phyloP scores from a whole-genome alignment of 2,888 invertebrate genomes.

The Tipula lateralis region DNA sequence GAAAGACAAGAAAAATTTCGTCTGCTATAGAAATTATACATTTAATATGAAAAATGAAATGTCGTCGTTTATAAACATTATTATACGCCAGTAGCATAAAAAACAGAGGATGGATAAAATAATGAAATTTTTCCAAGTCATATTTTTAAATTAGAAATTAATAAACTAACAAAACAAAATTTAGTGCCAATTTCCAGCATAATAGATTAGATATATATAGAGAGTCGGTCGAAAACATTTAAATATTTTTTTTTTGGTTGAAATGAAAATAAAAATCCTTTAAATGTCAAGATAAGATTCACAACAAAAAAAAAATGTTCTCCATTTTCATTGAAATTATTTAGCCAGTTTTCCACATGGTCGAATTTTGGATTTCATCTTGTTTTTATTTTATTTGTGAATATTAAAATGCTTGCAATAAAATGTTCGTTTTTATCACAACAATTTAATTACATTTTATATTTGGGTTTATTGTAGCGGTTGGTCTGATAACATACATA shows the following conservation, averaged over 20 bases:
- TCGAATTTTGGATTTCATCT: not conserved
- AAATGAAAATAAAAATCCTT: not conserved
- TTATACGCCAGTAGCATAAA: not conserved
- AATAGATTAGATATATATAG: not conserved
- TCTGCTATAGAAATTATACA: not conserved
- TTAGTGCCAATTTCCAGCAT: not conserved
- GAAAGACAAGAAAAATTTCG: not conserved
- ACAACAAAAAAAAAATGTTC: not conserved
- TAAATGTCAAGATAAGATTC: not conserved
- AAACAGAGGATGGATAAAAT: not conserved
- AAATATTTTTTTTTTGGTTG: no score
- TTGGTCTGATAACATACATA: not conserved
- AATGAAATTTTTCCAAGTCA: not conserved
- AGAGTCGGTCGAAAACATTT: not conserved
- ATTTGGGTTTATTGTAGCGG: not conserved
- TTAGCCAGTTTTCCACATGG: not conserved
- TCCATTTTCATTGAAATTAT: not conserved
- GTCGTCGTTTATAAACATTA: not conserved
- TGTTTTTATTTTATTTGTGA: not conserved
- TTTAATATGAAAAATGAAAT: not conserved
- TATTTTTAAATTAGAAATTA: not conserved
- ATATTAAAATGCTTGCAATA: conserved; percentile 8
- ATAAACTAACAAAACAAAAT: not conserved
- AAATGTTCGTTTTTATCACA: not conserved
- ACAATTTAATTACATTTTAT: conserved; percentile 14